These are phyloP conservation scores for Noctua pronuba DNA, from an alignment of 2,888 invertebrate genomes.

Conservation along the genomic window DNA sequence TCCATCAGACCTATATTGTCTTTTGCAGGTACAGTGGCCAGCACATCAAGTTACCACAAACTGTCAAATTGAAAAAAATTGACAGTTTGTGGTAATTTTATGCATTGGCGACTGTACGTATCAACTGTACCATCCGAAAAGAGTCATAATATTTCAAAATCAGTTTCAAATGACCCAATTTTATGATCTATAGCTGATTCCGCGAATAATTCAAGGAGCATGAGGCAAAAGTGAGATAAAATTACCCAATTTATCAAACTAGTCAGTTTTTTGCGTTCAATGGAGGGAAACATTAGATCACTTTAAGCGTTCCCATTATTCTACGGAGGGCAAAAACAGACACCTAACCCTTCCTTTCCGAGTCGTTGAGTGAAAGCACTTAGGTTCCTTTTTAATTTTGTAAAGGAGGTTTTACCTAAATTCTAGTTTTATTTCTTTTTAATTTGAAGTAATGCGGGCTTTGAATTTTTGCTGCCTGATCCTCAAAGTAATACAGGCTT, in stretches of 20 bases:
- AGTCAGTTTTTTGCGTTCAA: constrained; percentile 66
- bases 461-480: constrained; percentile 11
- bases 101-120: not conserved
- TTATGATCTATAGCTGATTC: constrained; percentile 55
- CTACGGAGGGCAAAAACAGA: constrained; percentile 53
- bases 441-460: constrained; percentile 15
- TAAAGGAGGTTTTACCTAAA: constrained; percentile 18
- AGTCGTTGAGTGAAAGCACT: constrained; percentile 39
- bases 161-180: constrained; percentile 43
- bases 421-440: constrained; percentile 19
- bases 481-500: not conserved
- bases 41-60: too few species aligned
- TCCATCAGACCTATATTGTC: not conserved
- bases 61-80: too few species aligned
- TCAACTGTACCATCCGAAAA: constrained; percentile 2
- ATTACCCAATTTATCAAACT: constrained; percentile 69
- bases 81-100: too few species aligned
- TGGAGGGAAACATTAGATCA: constrained; percentile 65
- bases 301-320: constrained; percentile 66
- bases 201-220: constrained; percentile 56
- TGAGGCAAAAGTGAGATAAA: constrained; percentile 65
- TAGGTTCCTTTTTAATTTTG: constrained; percentile 26
- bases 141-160: constrained; percentile 55
- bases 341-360: constrained; percentile 44
- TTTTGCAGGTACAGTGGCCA: not conserved